Evolutionary conservation across 2,797 vertebrate species (phyloP), one percentile per base, ranked within the genome.

Genomic region (Chelon auratus): DNA sequence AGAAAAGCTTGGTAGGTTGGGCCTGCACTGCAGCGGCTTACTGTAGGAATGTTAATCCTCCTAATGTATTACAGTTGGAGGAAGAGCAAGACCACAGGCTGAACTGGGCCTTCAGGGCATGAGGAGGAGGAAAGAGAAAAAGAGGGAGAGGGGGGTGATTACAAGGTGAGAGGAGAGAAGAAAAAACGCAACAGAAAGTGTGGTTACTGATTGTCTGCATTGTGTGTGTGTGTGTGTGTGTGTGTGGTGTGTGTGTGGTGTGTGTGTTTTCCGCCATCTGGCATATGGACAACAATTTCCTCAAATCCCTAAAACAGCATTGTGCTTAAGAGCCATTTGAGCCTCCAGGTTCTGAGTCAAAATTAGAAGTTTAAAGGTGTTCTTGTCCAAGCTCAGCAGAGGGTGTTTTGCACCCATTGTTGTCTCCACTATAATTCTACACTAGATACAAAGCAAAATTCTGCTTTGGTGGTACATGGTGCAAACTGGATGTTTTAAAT

Each of bases 1-100:
- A 87, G 82, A 82, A 87, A 82, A 87, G 85, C 84, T 71, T 8
- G 39, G 43, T 80, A 67, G 79, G 78, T 81, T 77, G 65, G 72
- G 61, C 82, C 75, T 80, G 88, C 60, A 3, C 75, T 80, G 85
- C 54, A 54, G 71, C 22, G 80, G 86, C 90, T 94, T 91, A 93
- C 82, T 77, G 82, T 59, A 63, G 93, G 93, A 94, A 94, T 94
- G 89, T 93, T 93, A 94, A 94, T 93, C 92, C 91, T 76, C 53
- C 87, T 92, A 93, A 92, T 93, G 91, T 93, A 91, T 90, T 92
- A 93, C 90, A 94, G 88, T 94, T 83, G 87, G 86, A 89, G 87
- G 78, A 78, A 84, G 88, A 85, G 83, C 77, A 80, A 80, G 86
- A 87, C 85, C 86, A 80, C 77, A 82, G 84, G 78, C 80, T 81